These are phyloP conservation scores for Microchrysa polita DNA, from an alignment of 2,888 invertebrate species.

Conservation along the genomic window DNA sequence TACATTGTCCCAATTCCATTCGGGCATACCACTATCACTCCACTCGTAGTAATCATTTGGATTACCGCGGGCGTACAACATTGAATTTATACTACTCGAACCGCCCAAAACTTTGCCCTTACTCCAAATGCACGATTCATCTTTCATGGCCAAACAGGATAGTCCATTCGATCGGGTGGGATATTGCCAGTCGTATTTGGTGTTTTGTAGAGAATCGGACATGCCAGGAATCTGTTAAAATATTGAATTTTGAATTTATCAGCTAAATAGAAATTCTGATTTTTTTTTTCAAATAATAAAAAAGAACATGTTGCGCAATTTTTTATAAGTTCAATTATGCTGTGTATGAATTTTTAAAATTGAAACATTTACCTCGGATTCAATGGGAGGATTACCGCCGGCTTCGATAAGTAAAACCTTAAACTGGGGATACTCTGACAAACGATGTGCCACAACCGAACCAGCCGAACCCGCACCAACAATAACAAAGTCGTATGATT, in stretches of 20 bases:
- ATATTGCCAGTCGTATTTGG: slow-evolving; percentile 57
- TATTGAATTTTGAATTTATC: no score
- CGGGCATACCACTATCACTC: slow-evolving; percentile 84
- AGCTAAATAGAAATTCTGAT: no score
- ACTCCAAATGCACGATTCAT: slow-evolving; percentile 87
- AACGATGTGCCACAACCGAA: slow-evolving; percentile 63
- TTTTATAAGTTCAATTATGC: no score
- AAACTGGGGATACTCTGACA: slow-evolving; percentile 64
- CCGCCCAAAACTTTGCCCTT: slow-evolving; percentile 90
- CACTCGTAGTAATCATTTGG: slow-evolving; percentile 86
- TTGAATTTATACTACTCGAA: slow-evolving; percentile 87
- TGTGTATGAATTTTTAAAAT: background rate
- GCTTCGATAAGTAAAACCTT: slow-evolving; percentile 67
- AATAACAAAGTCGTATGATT: slow-evolving; percentile 83
- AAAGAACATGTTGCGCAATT: no score
- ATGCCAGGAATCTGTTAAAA: slow-evolving; percentile 54
- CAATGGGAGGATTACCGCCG: slow-evolving; percentile 66
- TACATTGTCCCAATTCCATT: slow-evolving; percentile 87
- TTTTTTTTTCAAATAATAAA: no score
- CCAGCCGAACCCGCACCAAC: slow-evolving; percentile 89
- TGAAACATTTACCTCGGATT: slow-evolving; percentile 61
- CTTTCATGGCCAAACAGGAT: slow-evolving; percentile 74
- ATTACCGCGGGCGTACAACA: slow-evolving; percentile 92
- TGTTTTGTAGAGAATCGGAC: slow-evolving; percentile 54
- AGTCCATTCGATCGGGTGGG: slow-evolving; percentile 55